Base-by-base conservation (phyloP, 2,113 vertebrate species). In the Psilopsiagon aurifrons region DNA sequence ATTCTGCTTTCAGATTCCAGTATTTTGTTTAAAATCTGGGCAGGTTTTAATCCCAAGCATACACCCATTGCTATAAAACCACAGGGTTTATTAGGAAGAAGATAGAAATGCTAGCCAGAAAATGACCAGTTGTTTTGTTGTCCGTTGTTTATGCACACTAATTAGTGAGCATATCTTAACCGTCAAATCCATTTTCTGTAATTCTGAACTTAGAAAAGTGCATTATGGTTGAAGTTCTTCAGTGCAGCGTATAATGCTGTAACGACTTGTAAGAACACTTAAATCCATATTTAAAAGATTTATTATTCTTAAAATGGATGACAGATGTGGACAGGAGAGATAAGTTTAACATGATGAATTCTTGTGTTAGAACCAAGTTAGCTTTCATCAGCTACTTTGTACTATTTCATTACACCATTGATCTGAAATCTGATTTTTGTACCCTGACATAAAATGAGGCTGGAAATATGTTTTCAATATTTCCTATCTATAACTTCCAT, bases 331-430 rank as follows among this genome's bases (percentile, higher is more conserved):
- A 95, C 96, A 94, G 90, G 66, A 94, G 71, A 86, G 41, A 93
- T 79, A 47, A 47, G 64, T 75, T 96, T 94, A 96, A 90, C 52
- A 55, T 86, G 74, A 94, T 74, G 54, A 76, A 87, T 96, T 95
- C 70, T 88, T 92, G 39, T 83, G 63, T 75, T 96, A 91, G 51
- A 90, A 96, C 31, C 47, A 91, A 96, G 63, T 92, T 83, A 93
- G 70, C 41, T 96, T 96, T 97, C 94, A 94, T 92, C 94, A 96
- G 55, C 52, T 94, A 78, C 76, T 96, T 94, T 96, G 51, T 88
- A 94, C 25, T 78, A 37, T 83, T 96, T 91, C 92, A 94, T 93
- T 89, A 94, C 47, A 60, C 54, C 62, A 80, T 96, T 89, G 86
- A 80, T 91, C 70, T 92, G 57, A 94, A 96, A 92, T 76, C 63